phyloP scores from a whole-genome alignment of 2,888 invertebrate genomes.

The Andricus quercusramuli region DNA sequence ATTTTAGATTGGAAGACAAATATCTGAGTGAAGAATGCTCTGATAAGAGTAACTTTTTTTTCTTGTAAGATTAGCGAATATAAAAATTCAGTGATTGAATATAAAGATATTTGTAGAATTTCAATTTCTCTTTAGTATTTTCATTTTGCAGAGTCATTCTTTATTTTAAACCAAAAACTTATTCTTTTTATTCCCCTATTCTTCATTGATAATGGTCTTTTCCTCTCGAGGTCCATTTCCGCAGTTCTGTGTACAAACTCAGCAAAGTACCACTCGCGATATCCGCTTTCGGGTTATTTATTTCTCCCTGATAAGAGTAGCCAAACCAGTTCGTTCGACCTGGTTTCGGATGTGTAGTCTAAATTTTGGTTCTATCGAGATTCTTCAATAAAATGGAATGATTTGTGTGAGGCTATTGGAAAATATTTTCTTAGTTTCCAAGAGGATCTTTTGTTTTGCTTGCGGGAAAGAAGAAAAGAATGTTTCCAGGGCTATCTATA shows the following conservation, averaged over 20 bases:
- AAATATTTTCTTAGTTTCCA: background rate
- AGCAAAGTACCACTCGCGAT: constrained; percentile 48
- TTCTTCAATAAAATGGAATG: constrained; percentile 5
- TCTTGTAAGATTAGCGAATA: background rate
- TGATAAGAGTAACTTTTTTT: background rate
- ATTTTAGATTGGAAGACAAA: background rate
- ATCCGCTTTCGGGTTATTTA: constrained; percentile 50
- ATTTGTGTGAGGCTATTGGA: background rate
- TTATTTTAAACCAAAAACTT: constrained; percentile 17
- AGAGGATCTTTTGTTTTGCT: background rate
- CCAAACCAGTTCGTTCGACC: constrained; percentile 48
- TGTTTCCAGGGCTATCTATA: background rate
- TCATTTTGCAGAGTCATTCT: background rate
- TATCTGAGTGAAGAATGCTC: background rate
- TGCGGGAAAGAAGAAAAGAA: background rate
- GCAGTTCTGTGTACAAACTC: constrained; percentile 33
- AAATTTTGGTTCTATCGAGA: constrained; percentile 25
- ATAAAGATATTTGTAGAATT: background rate
- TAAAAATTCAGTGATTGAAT: background rate
- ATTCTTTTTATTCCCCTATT: constrained; percentile 9
- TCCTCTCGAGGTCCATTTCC: constrained; percentile 27
- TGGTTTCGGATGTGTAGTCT: constrained; percentile 27
- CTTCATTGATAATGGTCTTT: constrained; percentile 37
- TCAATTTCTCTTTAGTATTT: background rate
- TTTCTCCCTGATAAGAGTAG: constrained; percentile 48